phyloP scores from a whole-genome alignment of 2,888 invertebrate genomes.

The Ochropleura leucogaster region DNA sequence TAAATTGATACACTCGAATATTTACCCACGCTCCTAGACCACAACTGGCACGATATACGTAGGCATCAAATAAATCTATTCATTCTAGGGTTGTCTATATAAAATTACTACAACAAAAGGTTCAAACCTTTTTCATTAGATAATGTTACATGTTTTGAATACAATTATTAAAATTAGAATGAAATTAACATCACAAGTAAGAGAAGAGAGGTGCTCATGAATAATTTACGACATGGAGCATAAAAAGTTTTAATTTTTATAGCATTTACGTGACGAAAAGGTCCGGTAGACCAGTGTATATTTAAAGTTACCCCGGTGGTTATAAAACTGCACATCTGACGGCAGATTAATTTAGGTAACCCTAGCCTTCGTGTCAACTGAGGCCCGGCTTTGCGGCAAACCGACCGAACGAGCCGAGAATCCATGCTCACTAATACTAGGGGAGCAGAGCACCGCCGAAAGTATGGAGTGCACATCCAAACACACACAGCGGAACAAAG shows the following conservation, averaged over 20 bases:
- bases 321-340: conserved; percentile 58
- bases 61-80: conserved; percentile 58
- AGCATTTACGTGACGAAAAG: conserved; percentile 64
- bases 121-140: conserved; percentile 66
- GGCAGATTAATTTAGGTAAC: conserved; percentile 67
- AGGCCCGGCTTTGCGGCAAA: conserved; percentile 83
- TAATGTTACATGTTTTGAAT: conserved; percentile 78
- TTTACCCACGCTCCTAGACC: conserved; percentile 69
- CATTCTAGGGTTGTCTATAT: conserved; percentile 52
- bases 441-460: conserved; percentile 79
- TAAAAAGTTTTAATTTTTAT: conserved; percentile 73
- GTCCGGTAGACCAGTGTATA: conserved; percentile 51
- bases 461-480: conserved; percentile 75
- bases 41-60: conserved; percentile 60
- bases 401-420: conserved; percentile 84
- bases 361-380: conserved; percentile 79
- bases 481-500: conserved; percentile 70
- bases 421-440: conserved; percentile 82
- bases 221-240: conserved; percentile 73
- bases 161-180: conserved; percentile 81
- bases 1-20: conserved; percentile 71
- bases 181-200: conserved; percentile 80
- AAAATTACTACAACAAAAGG: conserved; percentile 32
- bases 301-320: conserved; percentile 52
- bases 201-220: conserved; percentile 72